Percentiles rank a stretch among this genome's conserved stretches.
These are phyloP conservation scores for Saimiri boliviensis DNA, from an alignment of 2,113 vertebrate species.

Conservation along the genomic window DNA sequence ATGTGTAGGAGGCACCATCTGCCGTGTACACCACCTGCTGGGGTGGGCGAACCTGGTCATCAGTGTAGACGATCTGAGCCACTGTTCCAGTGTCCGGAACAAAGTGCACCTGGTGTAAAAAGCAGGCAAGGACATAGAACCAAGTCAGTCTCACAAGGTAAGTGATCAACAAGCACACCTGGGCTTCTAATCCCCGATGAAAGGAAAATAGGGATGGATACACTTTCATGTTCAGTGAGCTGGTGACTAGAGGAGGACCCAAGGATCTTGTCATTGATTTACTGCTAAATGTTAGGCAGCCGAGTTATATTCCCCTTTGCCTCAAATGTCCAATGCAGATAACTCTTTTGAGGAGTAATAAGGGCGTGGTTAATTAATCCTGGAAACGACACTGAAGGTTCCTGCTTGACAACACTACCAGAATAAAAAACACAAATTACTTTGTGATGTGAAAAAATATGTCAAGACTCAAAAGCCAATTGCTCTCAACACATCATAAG, in stretches of 20 bases:
- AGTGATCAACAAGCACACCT: fast-evolving
- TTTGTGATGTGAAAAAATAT: conserved; percentile 14
- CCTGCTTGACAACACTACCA: neutral
- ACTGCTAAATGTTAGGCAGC: neutral
- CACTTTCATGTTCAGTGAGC: neutral
- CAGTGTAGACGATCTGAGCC: conserved; percentile 97
- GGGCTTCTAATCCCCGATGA: neutral
- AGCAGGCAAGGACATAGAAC: neutral
- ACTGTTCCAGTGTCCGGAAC: conserved; percentile 91
- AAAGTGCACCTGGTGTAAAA: conserved; percentile 92
- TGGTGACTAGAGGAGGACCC: neutral
- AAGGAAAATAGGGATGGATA: neutral
- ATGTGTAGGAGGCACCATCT: conserved; percentile 95
- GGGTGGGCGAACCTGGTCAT: conserved; percentile 90
- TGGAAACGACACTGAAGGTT: neutral
- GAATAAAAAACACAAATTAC: conserved; percentile 12
- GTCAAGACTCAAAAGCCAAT: conserved; percentile 49
- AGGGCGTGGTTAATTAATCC: neutral
- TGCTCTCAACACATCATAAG: conserved; percentile 33
- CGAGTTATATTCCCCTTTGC: neutral
- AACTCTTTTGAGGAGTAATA: neutral
- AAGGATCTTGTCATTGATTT: neutral
- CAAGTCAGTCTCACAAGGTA: neutral
- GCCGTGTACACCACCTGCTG: conserved; percentile 97
- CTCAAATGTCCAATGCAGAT: neutral